These are phyloP conservation scores for Meda fulgida DNA, from an alignment of 2,797 vertebrate species.

Conservation along the genomic window DNA sequence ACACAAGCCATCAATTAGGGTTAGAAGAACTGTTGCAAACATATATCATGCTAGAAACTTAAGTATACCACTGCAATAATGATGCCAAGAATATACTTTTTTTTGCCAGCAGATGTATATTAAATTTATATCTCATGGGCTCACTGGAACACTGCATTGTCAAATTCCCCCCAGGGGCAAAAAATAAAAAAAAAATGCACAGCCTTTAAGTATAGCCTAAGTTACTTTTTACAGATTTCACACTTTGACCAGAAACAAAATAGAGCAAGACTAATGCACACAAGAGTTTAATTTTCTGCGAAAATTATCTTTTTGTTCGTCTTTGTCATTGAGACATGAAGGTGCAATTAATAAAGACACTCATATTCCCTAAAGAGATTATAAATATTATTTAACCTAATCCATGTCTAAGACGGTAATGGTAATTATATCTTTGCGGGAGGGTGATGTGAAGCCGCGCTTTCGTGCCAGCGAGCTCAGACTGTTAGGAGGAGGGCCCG, in stretches of 20 bases:
- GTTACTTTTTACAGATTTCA: not conserved
- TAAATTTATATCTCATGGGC: not conserved
- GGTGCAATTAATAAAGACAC: conserved; percentile 31
- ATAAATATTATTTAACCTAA: conserved; percentile 47
- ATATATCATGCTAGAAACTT: no score
- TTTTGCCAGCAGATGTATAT: no score
- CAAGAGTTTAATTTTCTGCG: not conserved
- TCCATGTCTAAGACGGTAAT: conserved; percentile 55
- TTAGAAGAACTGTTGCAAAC: no score
- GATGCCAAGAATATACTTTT: no score
- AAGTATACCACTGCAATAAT: no score
- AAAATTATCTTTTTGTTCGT: conserved; percentile 1
- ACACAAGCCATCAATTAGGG: no score
- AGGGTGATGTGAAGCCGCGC: conserved; percentile 32
- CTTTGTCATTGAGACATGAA: not conserved
- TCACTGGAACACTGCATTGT: not conserved
- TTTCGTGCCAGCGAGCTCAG: conserved; percentile 44
- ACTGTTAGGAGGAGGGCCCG: conserved; percentile 45
- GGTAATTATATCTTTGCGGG: conserved; percentile 57
- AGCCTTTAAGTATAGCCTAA: not conserved
- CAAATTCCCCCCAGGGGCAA: no score
- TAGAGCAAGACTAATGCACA: not conserved
- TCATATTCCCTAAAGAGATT: conserved; percentile 43
- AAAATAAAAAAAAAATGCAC: not conserved
- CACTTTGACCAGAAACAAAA: not conserved